Conservation (phyloP, 2,113 vertebrate genomes). For the Apteryx mantelli region DNA sequence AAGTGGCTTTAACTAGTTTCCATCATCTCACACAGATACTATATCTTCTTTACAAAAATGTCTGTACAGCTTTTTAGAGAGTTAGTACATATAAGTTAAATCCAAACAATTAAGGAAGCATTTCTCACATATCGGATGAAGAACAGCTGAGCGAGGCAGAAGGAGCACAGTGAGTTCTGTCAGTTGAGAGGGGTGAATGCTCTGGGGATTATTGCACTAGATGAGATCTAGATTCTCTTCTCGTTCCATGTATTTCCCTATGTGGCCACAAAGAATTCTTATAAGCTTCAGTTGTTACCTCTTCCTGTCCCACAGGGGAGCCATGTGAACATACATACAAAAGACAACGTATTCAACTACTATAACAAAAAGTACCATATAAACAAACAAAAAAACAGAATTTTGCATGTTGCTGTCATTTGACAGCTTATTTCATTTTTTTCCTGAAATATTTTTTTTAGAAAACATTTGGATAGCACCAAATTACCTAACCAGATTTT, state of each 20-base stretch:
- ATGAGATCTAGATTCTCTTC: background rate
- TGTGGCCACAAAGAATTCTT: background rate
- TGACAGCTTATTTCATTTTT: background rate
- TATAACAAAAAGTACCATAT: background rate
- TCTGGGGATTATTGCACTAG: background rate
- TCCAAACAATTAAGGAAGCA: conserved; percentile 15
- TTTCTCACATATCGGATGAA: background rate
- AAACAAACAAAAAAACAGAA: background rate
- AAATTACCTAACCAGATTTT: background rate
- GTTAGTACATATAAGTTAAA: background rate
- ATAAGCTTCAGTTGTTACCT: background rate
- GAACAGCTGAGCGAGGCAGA: conserved; percentile 30
- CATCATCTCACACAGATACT: background rate
- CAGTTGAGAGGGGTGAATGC: background rate
- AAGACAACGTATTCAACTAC: background rate
- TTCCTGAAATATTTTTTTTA: background rate
- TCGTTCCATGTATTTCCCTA: background rate
- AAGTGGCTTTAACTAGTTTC: background rate
- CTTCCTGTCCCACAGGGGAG: background rate
- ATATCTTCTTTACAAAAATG: background rate
- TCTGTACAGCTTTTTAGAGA: conserved; percentile 1
- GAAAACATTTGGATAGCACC: background rate
- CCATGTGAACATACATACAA: background rate
- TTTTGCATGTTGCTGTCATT: background rate
- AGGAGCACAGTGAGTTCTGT: conserved; percentile 22